phyloP scores from a whole-genome alignment of 2,113 vertebrate genomes.

The Garra rufa region DNA sequence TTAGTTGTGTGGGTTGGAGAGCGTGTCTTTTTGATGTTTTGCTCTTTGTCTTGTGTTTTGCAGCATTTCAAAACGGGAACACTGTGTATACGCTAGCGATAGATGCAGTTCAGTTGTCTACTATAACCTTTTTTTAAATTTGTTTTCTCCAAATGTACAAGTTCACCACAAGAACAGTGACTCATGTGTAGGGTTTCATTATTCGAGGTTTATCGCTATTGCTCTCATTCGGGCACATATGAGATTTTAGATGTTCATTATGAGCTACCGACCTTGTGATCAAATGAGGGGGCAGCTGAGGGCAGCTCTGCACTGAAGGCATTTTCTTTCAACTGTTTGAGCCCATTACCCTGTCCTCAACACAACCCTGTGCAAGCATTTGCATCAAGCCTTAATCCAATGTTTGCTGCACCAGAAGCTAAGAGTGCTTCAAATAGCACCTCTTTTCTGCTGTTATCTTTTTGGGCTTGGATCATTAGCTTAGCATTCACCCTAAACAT shows the following conservation, averaged over 20 bases:
- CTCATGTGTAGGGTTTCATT: background rate
- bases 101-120: background rate
- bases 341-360: conserved; percentile 35
- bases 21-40: conserved; percentile 14
- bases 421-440: conserved; percentile 4
- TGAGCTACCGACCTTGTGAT: conserved; percentile 12
- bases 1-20: conserved; percentile 7
- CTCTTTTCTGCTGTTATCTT: background rate
- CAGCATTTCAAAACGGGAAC: conserved; percentile 14
- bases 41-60: conserved; percentile 23
- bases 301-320: background rate
- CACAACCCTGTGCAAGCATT: conserved; percentile 21
- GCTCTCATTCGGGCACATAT: background rate
- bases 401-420: conserved; percentile 14
- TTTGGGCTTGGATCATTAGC: background rate
- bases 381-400: conserved; percentile 44
- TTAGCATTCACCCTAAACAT: background rate
- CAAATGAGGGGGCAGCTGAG: conserved; percentile 2
- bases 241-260: background rate
- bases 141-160: background rate
- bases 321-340: conserved; percentile 34
- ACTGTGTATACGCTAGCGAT: background rate
- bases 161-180: background rate
- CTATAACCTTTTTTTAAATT: background rate
- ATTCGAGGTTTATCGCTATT: background rate